A percentile compares a stretch with the other conserved stretches of the same genome.
These are phyloP conservation scores for Pseudomyrmex concolor DNA, from an alignment of 1,140 invertebrate genomes.

Conservation along the genomic window DNA sequence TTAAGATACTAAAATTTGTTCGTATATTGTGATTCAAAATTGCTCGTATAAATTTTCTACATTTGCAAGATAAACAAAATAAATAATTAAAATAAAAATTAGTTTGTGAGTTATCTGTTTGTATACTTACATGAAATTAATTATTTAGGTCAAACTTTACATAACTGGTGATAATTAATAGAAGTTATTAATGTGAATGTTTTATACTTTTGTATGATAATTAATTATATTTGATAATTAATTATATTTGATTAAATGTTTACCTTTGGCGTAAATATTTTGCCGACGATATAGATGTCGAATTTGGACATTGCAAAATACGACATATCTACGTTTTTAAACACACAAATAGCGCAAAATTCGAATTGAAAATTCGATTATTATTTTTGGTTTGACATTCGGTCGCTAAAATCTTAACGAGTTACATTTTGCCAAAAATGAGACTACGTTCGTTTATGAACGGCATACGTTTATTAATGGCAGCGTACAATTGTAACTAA, in stretches of 20 bases:
- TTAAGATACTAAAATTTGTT: too few relatives aligned
- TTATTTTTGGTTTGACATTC: conserved; percentile 3
- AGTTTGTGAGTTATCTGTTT: too few relatives aligned
- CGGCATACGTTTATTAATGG: not conserved
- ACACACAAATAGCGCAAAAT: not conserved
- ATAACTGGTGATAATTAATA: not conserved
- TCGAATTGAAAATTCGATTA: not conserved
- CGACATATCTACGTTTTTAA: not conserved
- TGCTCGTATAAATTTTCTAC: not conserved
- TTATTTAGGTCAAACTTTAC: not conserved
- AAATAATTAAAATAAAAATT: too few relatives aligned
- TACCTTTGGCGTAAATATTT: not conserved
- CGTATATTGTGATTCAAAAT: not conserved
- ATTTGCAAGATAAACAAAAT: too few relatives aligned
- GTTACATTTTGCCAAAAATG: conserved; percentile 9
- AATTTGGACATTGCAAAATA: not conserved
- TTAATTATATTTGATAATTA: not conserved
- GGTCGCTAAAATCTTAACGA: not conserved
- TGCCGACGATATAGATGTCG: not conserved
- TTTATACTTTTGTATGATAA: not conserved
- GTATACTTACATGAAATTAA: not conserved
- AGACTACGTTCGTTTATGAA: not conserved
- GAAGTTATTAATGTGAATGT: not conserved
- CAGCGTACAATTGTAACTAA: not conserved
- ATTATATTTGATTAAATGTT: not conserved